These are phyloP conservation scores for Clostera curtula DNA, from an alignment of 2,888 invertebrate genomes.

Conservation along the genomic window DNA sequence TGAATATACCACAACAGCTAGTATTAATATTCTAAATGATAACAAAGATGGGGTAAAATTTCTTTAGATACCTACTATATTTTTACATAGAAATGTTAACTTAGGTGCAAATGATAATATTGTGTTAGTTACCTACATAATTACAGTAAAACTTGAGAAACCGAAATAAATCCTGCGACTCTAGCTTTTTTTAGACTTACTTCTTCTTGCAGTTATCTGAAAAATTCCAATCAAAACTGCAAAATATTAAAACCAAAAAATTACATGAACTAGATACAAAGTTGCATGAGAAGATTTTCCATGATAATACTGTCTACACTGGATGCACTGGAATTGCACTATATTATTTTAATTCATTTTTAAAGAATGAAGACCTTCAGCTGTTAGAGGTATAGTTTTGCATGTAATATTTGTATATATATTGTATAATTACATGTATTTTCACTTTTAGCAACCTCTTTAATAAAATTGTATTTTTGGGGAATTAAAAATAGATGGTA, in stretches of 20 bases:
- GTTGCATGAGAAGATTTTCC: conserved; percentile 57
- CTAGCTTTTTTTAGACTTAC: too few relatives aligned
- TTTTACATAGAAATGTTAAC: neutral
- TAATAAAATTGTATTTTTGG: too few relatives aligned
- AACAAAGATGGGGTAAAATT: conserved; percentile 33
- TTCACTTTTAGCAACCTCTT: too few relatives aligned
- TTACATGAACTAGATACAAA: conserved; percentile 46
- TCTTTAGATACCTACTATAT: neutral
- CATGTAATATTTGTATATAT: neutral
- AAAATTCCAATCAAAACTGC: conserved; percentile 51
- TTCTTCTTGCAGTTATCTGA: conserved; percentile 58
- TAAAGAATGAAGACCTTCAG: conserved; percentile 31
- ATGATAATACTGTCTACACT: conserved; percentile 83
- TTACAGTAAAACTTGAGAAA: too few relatives aligned
- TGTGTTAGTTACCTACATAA: too few relatives aligned
- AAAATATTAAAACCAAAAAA: conserved; percentile 53
- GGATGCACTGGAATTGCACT: conserved; percentile 83
- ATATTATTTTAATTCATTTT: conserved; percentile 71
- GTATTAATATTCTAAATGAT: conserved; percentile 43
- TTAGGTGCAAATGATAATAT: too few relatives aligned
- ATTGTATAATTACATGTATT: too few relatives aligned
- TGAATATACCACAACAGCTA: conserved; percentile 49
- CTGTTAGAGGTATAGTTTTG: conserved; percentile 31
- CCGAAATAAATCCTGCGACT: too few relatives aligned
- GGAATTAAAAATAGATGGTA: too few relatives aligned